Base-by-base conservation (phyloP, 2,113 vertebrate genomes). In the Gymnocephalus cernua region DNA sequence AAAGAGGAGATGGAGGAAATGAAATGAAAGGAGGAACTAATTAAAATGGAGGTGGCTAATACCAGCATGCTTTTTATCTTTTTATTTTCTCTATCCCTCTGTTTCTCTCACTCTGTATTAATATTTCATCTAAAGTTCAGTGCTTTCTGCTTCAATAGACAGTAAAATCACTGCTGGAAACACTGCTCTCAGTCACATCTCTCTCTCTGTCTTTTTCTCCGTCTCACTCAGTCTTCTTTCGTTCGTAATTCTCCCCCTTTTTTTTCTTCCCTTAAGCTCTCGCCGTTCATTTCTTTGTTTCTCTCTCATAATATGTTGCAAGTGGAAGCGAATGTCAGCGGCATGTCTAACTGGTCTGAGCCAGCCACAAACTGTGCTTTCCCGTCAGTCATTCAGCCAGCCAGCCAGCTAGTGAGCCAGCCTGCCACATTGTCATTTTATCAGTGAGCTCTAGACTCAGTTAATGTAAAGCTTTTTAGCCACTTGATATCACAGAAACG, bases 61-160 rank as follows among this genome's bases (percentile, higher is more conserved):
- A 92, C 80, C 68, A 85, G 84, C 69, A 4, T 35, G 56, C 76
- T 87, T 93, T 86, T 83, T 86, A 90, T 92, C 86, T 75, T 71
- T 86, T 87, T 84, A 83, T 90, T 92, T 87, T 76, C 87, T 76
- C 72, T 3, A 54, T 88, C 88, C 85, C 77, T 87, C 85, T 81
- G 77, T 91, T 86, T 89, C 77, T 79, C 68, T 73, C 54, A 69
- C 84, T 91, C 78, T 75, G 82, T 82, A 91, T 93, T 94, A 92
- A 94, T 94, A 90, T 92, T 94, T 94, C 74, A 93, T 93, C 87
- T 91, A 89, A 92, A 94, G 90, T 94, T 93, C 81, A 91, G 77
- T 50, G 45, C 81, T 90, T 94, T 95, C 88, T 90, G 92, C 93
- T 94, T 95, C 88, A 91, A 74, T 91, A 92, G 84, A 91, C 82